A percentile compares a stretch with the other conserved stretches of the same genome.
phyloP scores from a whole-genome alignment of 2,797 vertebrate species.

The Coranthus polyacanthus region DNA sequence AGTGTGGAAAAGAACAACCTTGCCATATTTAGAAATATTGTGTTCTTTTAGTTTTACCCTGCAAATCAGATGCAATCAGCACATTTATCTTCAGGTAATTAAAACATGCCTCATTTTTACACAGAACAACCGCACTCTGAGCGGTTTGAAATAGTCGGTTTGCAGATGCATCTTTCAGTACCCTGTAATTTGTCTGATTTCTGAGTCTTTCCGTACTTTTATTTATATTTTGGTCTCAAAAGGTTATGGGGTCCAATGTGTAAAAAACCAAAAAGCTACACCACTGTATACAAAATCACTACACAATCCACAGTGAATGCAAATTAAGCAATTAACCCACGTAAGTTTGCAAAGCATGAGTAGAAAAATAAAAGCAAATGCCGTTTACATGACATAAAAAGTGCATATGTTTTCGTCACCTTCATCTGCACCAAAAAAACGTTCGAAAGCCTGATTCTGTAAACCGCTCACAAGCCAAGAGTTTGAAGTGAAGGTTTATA shows the following conservation, averaged over 20 bases:
- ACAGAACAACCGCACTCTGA: slow-evolving; percentile 42
- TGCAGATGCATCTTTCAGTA: slow-evolving; percentile 37
- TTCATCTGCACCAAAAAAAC: slow-evolving; percentile 27
- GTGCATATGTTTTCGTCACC: slow-evolving; percentile 43
- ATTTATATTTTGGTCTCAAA: slow-evolving; percentile 42
- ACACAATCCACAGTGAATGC: slow-evolving; percentile 5
- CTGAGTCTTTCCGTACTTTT: slow-evolving; percentile 48
- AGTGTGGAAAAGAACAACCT: slow-evolving; percentile 1
- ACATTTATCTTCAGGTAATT: slow-evolving; percentile 49
- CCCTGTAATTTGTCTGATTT: slow-evolving; percentile 72
- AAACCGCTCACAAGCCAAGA: slow-evolving; percentile 41
- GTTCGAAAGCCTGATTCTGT: slow-evolving; percentile 26
- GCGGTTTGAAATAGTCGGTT: slow-evolving; percentile 27
- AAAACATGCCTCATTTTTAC: slow-evolving; percentile 32
- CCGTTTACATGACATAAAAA: too few species aligned
- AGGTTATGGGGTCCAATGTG: slow-evolving; percentile 1
- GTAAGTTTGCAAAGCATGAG: too few species aligned
- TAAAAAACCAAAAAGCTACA: slow-evolving; percentile 19
- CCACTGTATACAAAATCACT: slow-evolving; percentile 15
- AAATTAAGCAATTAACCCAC: too few species aligned
- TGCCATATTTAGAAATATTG: slow-evolving; percentile 6
- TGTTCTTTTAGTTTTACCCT: slow-evolving; percentile 9
- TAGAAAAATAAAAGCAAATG: too few species aligned
- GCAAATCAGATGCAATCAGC: slow-evolving; percentile 18
- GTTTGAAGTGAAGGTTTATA: slow-evolving; percentile 51